Percentiles rank a stretch among this genome's conserved stretches.
Evolutionary conservation across 2,888 invertebrate genomes (phyloP).

Genomic region (Stenurella melanura): DNA sequence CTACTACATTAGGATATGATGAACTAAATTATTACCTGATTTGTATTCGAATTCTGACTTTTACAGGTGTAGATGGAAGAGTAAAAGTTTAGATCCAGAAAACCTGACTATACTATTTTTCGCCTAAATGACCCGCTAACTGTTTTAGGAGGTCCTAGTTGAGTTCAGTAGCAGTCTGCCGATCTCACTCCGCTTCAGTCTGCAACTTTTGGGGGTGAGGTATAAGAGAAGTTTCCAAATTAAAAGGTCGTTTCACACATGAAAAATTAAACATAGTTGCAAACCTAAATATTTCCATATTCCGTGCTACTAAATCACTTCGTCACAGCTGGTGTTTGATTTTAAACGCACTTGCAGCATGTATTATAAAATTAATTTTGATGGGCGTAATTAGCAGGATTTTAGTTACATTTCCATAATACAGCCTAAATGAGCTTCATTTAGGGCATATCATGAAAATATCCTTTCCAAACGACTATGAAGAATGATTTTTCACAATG

Average conservation of each 20-base stretch:
- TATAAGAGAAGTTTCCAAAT: slow-evolving; percentile 53
- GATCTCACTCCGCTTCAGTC: slow-evolving; percentile 50
- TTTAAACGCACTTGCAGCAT: background rate
- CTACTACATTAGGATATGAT: no score
- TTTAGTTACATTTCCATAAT: background rate
- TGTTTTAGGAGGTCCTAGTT: slow-evolving; percentile 38
- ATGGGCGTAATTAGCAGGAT: background rate
- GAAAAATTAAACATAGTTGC: slow-evolving; percentile 33
- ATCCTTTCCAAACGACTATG: no score
- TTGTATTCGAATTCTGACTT: no score
- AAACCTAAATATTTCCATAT: slow-evolving; percentile 9
- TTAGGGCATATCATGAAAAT: no score
- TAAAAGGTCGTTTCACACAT: slow-evolving; percentile 54
- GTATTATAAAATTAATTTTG: background rate
- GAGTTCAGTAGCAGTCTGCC: slow-evolving; percentile 56
- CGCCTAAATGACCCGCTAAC: slow-evolving; percentile 27
- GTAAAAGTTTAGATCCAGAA: background rate
- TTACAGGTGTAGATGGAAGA: background rate
- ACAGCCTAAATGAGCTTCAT: background rate
- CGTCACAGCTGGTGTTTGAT: background rate
- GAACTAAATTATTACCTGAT: no score
- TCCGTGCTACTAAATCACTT: slow-evolving; percentile 3
- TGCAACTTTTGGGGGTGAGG: slow-evolving; percentile 42
- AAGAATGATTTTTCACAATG: no score
- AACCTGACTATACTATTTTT: background rate